phyloP scores from a whole-genome alignment of 2,797 vertebrate genomes.

The Sebastes dallii region DNA sequence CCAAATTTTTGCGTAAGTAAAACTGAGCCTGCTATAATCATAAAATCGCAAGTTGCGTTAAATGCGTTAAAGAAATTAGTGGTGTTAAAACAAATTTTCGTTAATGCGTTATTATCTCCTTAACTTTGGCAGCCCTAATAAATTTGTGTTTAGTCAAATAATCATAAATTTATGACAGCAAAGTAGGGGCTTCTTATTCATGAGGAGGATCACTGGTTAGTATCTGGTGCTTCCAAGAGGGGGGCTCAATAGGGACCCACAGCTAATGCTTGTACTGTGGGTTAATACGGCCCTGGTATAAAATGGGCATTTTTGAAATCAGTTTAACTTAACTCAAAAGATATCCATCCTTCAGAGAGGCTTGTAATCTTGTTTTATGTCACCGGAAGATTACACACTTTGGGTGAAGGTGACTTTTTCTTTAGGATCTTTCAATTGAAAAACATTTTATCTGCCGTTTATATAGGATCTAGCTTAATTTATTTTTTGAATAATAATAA shows the following conservation, averaged over 20 bases:
- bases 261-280: background rate
- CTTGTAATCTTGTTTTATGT: background rate
- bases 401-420: background rate
- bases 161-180: background rate
- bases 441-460: background rate
- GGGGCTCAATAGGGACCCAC: background rate
- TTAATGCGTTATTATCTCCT: too few species aligned
- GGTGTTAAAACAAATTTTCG: too few species aligned
- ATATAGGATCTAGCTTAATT: background rate
- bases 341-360: background rate
- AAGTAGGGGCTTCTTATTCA: background rate
- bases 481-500: too few species aligned
- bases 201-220: background rate
- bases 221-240: background rate
- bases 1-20: too few species aligned
- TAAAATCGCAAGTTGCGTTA: too few species aligned
- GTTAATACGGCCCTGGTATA: background rate
- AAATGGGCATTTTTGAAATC: background rate
- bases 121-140: too few species aligned
- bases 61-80: too few species aligned
- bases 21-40: too few species aligned
- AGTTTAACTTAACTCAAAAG: background rate
- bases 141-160: background rate
- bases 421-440: background rate
- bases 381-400: background rate